phyloP scores from a whole-genome alignment of 2,113 vertebrate species.

The Mus spicilegus region DNA sequence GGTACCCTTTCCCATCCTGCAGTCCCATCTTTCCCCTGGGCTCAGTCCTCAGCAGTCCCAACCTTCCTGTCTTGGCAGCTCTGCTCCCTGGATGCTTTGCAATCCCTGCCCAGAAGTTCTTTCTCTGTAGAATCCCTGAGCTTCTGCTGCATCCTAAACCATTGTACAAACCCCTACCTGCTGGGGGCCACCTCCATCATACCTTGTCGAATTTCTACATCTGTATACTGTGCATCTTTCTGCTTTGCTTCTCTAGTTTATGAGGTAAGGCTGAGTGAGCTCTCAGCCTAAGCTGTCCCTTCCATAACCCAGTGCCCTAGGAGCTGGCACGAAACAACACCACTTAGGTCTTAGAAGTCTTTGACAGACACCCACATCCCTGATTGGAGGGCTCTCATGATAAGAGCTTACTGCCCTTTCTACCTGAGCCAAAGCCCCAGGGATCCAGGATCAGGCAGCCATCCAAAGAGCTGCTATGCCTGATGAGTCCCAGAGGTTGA shows the following conservation, averaged over 20 bases:
- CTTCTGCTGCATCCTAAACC: accelerated
- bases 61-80: too few species aligned
- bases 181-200: accelerated
- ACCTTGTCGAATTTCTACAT: not conserved
- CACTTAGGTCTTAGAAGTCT: not conserved
- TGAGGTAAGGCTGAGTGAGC: accelerated
- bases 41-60: accelerated
- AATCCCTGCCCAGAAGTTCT: accelerated
- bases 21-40: not conserved
- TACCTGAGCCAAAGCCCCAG: too few species aligned
- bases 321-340: accelerated
- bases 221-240: accelerated
- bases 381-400: accelerated
- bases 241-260: too few species aligned
- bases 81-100: too few species aligned
- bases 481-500: accelerated
- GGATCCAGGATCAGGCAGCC: not conserved
- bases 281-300: too few species aligned
- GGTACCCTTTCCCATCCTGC: accelerated
- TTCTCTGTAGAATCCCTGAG: not conserved
- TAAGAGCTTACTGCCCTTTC: accelerated
- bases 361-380: too few species aligned
- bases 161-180: not conserved
- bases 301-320: accelerated
- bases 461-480: not conserved